Conservation (phyloP, 2,797 vertebrate species). For the Atherinosoma microstoma region DNA sequence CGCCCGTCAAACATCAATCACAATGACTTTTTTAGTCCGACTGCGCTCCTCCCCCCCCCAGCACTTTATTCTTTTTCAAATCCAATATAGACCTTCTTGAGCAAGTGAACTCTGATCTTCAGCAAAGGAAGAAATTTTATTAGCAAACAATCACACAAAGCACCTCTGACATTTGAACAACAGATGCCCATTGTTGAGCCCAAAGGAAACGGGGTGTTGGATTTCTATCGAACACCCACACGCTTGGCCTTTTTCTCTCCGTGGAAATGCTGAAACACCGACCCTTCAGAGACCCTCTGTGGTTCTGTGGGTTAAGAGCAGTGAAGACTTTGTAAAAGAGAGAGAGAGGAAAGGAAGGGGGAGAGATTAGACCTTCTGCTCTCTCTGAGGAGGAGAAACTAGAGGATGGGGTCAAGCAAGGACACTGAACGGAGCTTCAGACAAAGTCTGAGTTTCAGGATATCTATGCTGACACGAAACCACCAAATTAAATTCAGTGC, state of each 20-base stretch:
- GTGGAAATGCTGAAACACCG: constrained; percentile 49
- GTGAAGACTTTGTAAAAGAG: constrained; percentile 53
- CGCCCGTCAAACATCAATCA: constrained; percentile 45
- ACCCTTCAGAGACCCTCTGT: constrained; percentile 58
- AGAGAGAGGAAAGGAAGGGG: constrained; percentile 43
- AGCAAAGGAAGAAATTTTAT: constrained; percentile 48
- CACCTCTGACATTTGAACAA: constrained; percentile 57
- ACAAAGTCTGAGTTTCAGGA: constrained; percentile 80
- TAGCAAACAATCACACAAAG: constrained; percentile 58
- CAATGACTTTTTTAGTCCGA: constrained; percentile 36
- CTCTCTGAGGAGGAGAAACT: constrained; percentile 66
- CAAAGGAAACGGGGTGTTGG: constrained; percentile 52
- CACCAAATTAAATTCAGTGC: constrained; percentile 84
- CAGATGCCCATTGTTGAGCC: constrained; percentile 49
- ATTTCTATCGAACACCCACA: constrained; percentile 68
- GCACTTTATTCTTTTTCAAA: constrained; percentile 34
- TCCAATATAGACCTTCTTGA: constrained; percentile 25
- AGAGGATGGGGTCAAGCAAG: constrained; percentile 72
- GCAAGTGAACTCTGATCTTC: constrained; percentile 46
- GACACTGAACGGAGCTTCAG: constrained; percentile 77
- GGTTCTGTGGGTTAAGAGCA: constrained; percentile 58
- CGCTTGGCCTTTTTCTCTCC: constrained; percentile 58
- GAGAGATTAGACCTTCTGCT: constrained; percentile 59
- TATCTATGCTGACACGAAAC: constrained; percentile 79
- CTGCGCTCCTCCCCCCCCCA: constrained; percentile 16